Percentiles rank a stretch among this genome's conserved stretches.
Evolutionary conservation across 1,140 invertebrate genomes (phyloP).

Genomic region (Centruroides sculpturatus): DNA sequence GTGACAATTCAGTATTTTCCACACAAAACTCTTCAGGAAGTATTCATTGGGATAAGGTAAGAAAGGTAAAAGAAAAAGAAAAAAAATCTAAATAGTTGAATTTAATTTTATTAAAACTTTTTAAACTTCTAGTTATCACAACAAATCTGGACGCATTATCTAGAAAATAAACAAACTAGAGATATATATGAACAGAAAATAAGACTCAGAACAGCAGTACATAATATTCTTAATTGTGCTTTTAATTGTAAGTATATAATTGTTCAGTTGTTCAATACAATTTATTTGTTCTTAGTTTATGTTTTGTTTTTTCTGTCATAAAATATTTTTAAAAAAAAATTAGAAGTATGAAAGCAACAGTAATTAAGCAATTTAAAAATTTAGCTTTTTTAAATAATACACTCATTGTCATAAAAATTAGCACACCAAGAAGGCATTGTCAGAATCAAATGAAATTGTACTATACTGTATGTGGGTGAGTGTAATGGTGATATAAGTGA

Average conservation of each 20-base stretch:
- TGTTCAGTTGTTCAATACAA: not conserved
- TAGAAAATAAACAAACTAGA: conserved; percentile 59
- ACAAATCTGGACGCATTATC: conserved; percentile 63
- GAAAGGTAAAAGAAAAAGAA: no score
- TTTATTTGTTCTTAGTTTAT: not conserved
- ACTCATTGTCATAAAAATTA: no score
- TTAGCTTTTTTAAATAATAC: no score
- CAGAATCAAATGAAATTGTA: no score
- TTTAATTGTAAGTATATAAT: conserved; percentile 23
- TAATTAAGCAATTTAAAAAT: no score
- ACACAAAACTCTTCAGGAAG: not conserved
- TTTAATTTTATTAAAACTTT: not conserved
- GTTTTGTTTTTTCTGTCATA: not conserved
- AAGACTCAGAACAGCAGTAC: conserved; percentile 60
- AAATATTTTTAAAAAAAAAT: not conserved
- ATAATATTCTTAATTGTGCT: conserved; percentile 51
- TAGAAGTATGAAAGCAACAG: no score
- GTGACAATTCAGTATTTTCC: no score
- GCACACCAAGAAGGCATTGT: no score
- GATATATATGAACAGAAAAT: conserved; percentile 64
- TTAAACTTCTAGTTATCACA: conserved; percentile 39
- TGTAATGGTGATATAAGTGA: no score
- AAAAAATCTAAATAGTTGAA: no score
- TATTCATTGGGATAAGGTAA: no score
- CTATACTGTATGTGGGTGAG: no score